Evolutionary conservation across 2,888 invertebrate genomes (phyloP).

Genomic region (Eumerus sabulonum): DNA sequence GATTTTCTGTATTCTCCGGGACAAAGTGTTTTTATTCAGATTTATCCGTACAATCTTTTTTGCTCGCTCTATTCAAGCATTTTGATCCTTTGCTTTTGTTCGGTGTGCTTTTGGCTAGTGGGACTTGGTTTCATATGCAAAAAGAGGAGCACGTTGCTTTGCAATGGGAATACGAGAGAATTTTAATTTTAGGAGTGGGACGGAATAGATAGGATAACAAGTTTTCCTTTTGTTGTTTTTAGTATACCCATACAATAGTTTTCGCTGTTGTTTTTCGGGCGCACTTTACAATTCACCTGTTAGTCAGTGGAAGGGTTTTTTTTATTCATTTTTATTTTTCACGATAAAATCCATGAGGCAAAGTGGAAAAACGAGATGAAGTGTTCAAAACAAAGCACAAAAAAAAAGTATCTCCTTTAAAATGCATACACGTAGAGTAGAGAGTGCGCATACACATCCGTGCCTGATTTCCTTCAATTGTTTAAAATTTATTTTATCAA

Average conservation of each 20-base stretch:
- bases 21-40: not conserved
- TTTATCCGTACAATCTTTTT: not conserved
- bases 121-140: constrained; percentile 31
- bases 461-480: too few relatives aligned
- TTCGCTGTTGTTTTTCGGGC: too few relatives aligned
- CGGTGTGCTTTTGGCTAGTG: constrained; percentile 24
- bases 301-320: constrained; percentile 29
- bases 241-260: too few relatives aligned
- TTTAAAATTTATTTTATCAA: constrained; percentile 61
- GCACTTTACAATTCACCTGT: constrained; percentile 52
- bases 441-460: constrained; percentile 5
- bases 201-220: constrained; percentile 12
- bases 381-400: too few relatives aligned
- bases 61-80: constrained; percentile 32
- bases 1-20: constrained; percentile 14
- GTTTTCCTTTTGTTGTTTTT: constrained; percentile 18
- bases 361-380: too few relatives aligned
- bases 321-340: not conserved
- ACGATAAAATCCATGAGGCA: not conserved
- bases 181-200: constrained; percentile 18
- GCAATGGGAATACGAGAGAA: constrained; percentile 47
- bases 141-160: constrained; percentile 23
- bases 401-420: constrained; percentile 20
- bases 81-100: constrained; percentile 17
- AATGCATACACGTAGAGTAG: constrained; percentile 5